Conservation (phyloP, 2,888 invertebrate species). For the Dasypolia templi region DNA sequence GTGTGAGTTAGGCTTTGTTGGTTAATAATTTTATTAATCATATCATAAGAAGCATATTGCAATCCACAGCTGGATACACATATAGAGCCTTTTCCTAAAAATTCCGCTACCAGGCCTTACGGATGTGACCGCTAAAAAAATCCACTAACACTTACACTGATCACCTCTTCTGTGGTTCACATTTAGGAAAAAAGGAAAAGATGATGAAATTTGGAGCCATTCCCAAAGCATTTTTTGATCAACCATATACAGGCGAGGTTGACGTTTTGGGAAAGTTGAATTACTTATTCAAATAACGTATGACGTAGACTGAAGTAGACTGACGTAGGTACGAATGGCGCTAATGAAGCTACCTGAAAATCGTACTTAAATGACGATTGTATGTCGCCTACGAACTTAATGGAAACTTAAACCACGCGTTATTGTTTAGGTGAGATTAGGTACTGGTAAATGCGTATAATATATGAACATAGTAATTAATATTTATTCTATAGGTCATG, state of each 20-base stretch:
- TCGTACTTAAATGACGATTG: conserved; percentile 22
- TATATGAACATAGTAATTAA: conserved; percentile 24
- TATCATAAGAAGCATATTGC: neutral
- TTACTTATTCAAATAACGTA: conserved; percentile 31
- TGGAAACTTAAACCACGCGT: conserved; percentile 12
- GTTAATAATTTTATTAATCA: conserved; percentile 3
- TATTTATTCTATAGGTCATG: conserved; percentile 34
- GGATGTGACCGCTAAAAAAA: neutral
- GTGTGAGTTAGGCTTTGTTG: neutral
- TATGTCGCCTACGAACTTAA: neutral
- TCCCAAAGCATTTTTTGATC: conserved; percentile 26
- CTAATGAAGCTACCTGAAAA: conserved; percentile 34
- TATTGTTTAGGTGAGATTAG: neutral
- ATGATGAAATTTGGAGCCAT: neutral
- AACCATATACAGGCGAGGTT: neutral
- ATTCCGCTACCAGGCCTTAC: neutral
- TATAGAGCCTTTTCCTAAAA: neutral
- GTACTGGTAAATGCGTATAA: conserved; percentile 2
- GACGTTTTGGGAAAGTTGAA: conserved; percentile 30
- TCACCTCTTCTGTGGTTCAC: neutral
- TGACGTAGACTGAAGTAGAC: conserved; percentile 30
- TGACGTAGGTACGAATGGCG: conserved; percentile 23
- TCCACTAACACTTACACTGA: neutral
- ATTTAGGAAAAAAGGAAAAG: neutral
- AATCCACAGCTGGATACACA: neutral